Base-by-base conservation (phyloP, 1,140 invertebrate species). In the Drosophila albomicans region DNA sequence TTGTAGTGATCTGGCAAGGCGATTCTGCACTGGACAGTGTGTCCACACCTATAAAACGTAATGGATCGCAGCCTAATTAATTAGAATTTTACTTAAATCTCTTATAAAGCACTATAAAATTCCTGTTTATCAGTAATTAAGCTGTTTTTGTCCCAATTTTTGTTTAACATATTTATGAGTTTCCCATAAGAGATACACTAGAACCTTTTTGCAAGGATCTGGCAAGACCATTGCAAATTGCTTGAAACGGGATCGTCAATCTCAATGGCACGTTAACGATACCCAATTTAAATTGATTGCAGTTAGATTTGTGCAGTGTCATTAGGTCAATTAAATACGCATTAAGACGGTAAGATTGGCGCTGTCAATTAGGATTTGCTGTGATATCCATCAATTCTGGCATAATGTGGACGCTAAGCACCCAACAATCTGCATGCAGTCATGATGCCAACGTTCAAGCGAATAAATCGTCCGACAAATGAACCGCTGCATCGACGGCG, bases 391-490 rank as follows among this genome's bases (percentile, higher is more conserved):
- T 43, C 38, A n/a, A 41, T 41, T 1, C 7, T 41, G n/a, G n/a
- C n/a, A 13, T 43, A 3, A 43, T 7, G n/a, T 1, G 6, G 49
- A 25, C 16, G 5, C 1, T 8, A 51, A 32, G 28, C 8, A 32
- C 51, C 6, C 13, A 8, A 30, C 7, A 15, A 54, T 54, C 49
- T 16, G 28, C 30, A 5, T 8, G 16, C 20, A 52, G 63, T 72
- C 70, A 72, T 72, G 63, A 51, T 32, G 52, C 25, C 35, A n/a
- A 49, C 67, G 35, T 38, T 41, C 20, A 65, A 52, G n/a, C 30
- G 65, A 25, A 38, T 35, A 16, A 46, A 67, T 10, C 54, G 25
- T 2, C 13, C 30, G 5, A 38, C 1, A 38, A 38, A 38, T 38
- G 32, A 32, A 32, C 32, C 7, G 32, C 35, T 25, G 20, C 20